A percentile compares a stretch with the other conserved stretches of the same genome.
phyloP scores from a whole-genome alignment of 2,888 invertebrate species.

The Epistrophe eligans region DNA sequence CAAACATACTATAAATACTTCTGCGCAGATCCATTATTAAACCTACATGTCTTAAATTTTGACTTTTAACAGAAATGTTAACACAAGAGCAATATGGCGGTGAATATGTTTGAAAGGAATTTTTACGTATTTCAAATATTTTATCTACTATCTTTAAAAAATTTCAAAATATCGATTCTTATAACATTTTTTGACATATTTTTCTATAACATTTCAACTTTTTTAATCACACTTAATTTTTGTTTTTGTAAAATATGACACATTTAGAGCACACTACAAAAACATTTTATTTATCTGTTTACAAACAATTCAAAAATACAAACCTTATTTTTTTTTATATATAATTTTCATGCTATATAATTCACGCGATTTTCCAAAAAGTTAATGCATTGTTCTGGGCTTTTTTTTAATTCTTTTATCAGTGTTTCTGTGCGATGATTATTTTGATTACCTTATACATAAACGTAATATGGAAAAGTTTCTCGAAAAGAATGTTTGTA shows the following conservation, averaged over 20 bases:
- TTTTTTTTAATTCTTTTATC: conserved; percentile 40
- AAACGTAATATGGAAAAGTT: conserved; percentile 32
- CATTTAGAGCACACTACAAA: conserved; percentile 35
- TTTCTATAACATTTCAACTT: conserved; percentile 27
- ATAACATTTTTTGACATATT: conserved; percentile 39
- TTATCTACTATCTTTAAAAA: conserved; percentile 58
- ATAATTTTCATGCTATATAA: conserved; percentile 42
- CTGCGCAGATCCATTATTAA: conserved; percentile 64
- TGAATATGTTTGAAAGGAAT: conserved; percentile 80
- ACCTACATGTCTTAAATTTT: conserved; percentile 65
- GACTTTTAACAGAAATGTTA: conserved; percentile 75
- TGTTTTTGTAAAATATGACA: conserved; percentile 25
- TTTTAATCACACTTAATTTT: conserved; percentile 30
- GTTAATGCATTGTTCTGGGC: conserved; percentile 52
- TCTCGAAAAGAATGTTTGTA: conserved; percentile 51
- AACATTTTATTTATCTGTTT: conserved; percentile 23
- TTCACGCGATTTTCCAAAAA: conserved; percentile 29
- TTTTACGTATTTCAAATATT: conserved; percentile 66
- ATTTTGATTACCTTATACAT: conserved; percentile 10
- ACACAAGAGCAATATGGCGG: conserved; percentile 84
- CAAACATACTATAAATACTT: conserved; percentile 69
- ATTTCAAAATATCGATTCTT: conserved; percentile 42
- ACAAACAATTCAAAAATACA: conserved; percentile 34
- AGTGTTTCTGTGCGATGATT: conserved; percentile 19
- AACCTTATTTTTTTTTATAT: conserved; percentile 23